Conservation (phyloP, 2,797 vertebrate species). For the Tamandua tetradactyla region DNA sequence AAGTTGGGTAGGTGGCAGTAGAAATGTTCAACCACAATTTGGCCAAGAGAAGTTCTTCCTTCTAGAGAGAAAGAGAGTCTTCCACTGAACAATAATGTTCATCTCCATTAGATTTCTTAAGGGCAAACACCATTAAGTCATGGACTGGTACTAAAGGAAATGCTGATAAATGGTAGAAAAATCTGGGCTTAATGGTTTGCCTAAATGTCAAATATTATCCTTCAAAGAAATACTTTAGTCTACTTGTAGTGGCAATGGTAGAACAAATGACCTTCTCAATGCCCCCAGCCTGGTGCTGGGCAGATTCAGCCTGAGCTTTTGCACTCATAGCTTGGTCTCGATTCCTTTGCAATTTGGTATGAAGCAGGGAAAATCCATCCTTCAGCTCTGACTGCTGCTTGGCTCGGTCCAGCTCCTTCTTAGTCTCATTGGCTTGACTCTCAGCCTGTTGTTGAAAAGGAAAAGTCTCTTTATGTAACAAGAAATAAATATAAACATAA, state of each 20-base stretch:
- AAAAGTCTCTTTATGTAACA: background rate
- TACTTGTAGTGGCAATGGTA: background rate
- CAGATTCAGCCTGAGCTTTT: constrained; percentile 80
- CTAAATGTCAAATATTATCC: background rate
- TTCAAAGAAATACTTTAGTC: background rate
- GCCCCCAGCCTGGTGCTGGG: constrained; percentile 72
- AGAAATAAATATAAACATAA: constrained; percentile 15
- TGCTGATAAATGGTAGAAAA: background rate
- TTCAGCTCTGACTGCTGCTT: constrained; percentile 77
- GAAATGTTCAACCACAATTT: background rate
- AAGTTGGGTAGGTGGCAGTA: no score
- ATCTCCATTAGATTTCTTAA: fast-evolving
- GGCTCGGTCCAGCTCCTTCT: constrained; percentile 75
- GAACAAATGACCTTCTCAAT: constrained; percentile 79
- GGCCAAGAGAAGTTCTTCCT: background rate
- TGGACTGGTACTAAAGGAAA: background rate
- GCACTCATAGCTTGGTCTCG: constrained; percentile 80
- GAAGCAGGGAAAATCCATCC: constrained; percentile 82
- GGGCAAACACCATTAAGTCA: background rate
- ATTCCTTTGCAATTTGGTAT: constrained; percentile 85
- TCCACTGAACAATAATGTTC: background rate
- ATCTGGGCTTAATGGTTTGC: background rate
- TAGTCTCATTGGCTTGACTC: constrained; percentile 81
- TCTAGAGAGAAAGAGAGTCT: background rate
- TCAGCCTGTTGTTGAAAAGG: constrained; percentile 82